A percentile compares a stretch with the other conserved stretches of the same genome.
phyloP scores from a whole-genome alignment of 2,113 vertebrate genomes.

The Myiozetetes cayanensis region DNA sequence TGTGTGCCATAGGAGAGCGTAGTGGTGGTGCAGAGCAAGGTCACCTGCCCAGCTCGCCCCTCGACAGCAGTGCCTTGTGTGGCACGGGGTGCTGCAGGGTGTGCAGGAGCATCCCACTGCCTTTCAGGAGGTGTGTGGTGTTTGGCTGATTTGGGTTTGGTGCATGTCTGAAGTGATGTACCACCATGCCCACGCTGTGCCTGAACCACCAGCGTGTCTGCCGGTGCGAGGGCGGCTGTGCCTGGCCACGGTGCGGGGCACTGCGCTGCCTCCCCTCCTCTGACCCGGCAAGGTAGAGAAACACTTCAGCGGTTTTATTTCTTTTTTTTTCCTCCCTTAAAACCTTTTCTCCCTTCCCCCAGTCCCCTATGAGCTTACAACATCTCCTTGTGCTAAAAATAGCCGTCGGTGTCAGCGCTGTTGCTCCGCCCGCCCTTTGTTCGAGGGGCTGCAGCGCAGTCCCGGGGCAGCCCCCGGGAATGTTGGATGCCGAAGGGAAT shows the following conservation, averaged over 20 bases:
- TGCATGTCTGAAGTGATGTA: neutral
- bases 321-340: neutral
- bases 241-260: rapidly evolving
- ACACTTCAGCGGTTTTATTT: neutral
- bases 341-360: neutral
- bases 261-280: rapidly evolving
- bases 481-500: rapidly evolving
- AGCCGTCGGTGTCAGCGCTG: neutral
- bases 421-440: neutral
- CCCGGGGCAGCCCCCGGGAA: rapidly evolving
- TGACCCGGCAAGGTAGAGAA: neutral
- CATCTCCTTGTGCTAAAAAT: neutral
- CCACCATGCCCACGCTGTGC: neutral
- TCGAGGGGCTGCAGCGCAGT: neutral
- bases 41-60: neutral
- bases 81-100: rapidly evolving
- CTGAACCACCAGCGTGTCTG: neutral
- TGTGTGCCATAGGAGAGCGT: rapidly evolving
- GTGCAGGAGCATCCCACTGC: neutral
- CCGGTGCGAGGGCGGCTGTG: rapidly evolving
- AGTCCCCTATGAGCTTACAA: neutral
- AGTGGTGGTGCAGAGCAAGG: neutral
- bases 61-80: neutral
- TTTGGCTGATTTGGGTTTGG: neutral
- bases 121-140: rapidly evolving